Conservation (phyloP, 2,797 vertebrate species). For the Platyrinchus mystaceus region DNA sequence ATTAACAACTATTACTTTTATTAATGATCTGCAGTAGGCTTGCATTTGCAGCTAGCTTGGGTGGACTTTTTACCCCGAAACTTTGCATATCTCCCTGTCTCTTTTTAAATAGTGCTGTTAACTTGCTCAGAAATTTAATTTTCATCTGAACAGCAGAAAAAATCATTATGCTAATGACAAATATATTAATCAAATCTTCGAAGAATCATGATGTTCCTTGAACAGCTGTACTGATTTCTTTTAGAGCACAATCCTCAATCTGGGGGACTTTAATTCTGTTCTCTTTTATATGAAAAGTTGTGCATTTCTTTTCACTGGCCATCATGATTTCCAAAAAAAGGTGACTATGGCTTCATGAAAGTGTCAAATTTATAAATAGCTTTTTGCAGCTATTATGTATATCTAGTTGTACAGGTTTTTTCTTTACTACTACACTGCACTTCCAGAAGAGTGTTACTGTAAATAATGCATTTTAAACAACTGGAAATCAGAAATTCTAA, state of each 20-base stretch:
- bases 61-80: slow-evolving; percentile 29
- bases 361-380: slow-evolving; percentile 10
- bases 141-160: slow-evolving; percentile 60
- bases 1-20: slow-evolving; percentile 63
- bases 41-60: slow-evolving; percentile 30
- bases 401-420: not conserved
- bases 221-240: slow-evolving; percentile 27
- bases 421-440: not conserved
- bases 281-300: not conserved
- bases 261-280: not conserved
- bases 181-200: slow-evolving; percentile 48
- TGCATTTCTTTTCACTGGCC: slow-evolving; percentile 11
- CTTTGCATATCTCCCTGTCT: slow-evolving; percentile 29
- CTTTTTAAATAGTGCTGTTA: slow-evolving; percentile 50
- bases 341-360: slow-evolving; percentile 46
- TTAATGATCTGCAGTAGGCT: slow-evolving; percentile 65
- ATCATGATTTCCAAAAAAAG: slow-evolving; percentile 38
- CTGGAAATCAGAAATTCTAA: slow-evolving; percentile 40
- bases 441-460: not conserved
- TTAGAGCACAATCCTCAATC: not conserved
- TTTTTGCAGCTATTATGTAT: not conserved
- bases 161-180: slow-evolving; percentile 29
- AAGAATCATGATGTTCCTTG: slow-evolving; percentile 2
- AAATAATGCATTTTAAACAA: slow-evolving; percentile 61
- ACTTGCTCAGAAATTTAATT: slow-evolving; percentile 63